Base-by-base conservation (phyloP, 2,888 invertebrate genomes). In the Glyphotaelius pellucidus region DNA sequence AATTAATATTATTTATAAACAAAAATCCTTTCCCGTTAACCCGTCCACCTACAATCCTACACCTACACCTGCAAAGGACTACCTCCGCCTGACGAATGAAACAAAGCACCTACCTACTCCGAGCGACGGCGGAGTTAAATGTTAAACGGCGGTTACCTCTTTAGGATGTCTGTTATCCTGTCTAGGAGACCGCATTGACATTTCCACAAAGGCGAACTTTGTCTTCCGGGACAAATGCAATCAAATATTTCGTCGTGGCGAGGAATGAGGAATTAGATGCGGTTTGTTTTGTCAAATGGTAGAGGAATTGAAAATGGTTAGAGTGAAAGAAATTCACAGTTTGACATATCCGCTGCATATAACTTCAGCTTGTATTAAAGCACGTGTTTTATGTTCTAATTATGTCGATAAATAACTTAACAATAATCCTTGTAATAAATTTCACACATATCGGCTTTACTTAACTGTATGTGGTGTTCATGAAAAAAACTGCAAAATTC, bases 161-260 rank as follows among this genome's bases (percentile, higher is more conserved):
- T 90, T 52, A 52, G 90, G 90, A 52, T 47, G 90, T 90, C 90
- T 90, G 90, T 83, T 80, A 52, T 90, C 81, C 90, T 90, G 90
- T 90, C 84, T 83, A 47, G 32, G 32, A 90, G 90, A 83, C 90
- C 90, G 52, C 90, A 90, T 90, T 90, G 83, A 90, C 90, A 79
- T 83, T 83, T 90, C 90, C 83, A 83, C 83, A 83, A 83, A 83
- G 83, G 86, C 38, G 88, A 90, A 90, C 31, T 67, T 91, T 87
- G 84, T 90, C 80, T 83, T 84, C 32, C 85, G 86, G 90, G 90
- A 90, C 91, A 92, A 91, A 91, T 91, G 91, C 90, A 92, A 92
- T 91, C 91, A 91, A 92, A 91, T 92, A 90, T 91, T 84, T 80
- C 42, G 42, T 86, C 86, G 25, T 38, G 25, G 67, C 67, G 67